Conservation (phyloP, 2,888 invertebrate genomes). For the Drosophila melanosoma region DNA sequence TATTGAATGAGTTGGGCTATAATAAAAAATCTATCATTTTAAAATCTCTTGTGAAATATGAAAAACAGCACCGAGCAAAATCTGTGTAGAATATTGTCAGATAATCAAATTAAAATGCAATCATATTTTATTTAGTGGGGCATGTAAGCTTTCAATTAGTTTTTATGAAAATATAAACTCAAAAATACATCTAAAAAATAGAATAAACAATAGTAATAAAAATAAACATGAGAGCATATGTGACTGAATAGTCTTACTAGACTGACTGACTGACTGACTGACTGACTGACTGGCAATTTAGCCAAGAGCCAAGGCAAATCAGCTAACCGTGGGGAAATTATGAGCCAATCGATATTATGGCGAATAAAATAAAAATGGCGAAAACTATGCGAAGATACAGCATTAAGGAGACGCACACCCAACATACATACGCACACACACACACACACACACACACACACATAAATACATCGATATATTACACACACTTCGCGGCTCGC, state of each 20-base stretch:
- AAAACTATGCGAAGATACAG: slow-evolving; percentile 47
- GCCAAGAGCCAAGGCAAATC: slow-evolving; percentile 41
- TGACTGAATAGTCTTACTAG: no score
- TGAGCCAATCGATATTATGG: slow-evolving; percentile 53
- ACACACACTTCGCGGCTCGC: slow-evolving; percentile 38
- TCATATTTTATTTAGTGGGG: neutral
- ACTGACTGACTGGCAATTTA: slow-evolving; percentile 40
- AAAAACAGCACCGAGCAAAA: neutral
- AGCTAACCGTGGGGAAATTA: slow-evolving; percentile 56
- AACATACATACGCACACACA: slow-evolving; percentile 29
- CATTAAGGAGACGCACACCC: slow-evolving; percentile 33
- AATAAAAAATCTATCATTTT: no score
- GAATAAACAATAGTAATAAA: neutral
- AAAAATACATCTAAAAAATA: neutral
- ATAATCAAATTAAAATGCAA: neutral
- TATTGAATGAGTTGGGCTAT: neutral
- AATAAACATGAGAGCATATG: neutral
- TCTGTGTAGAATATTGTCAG: neutral
- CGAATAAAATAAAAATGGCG: slow-evolving; percentile 16
- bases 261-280: slow-evolving; percentile 27
- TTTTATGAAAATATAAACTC: neutral
- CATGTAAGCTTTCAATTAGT: neutral
- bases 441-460: slow-evolving; percentile 13
- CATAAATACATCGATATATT: neutral
- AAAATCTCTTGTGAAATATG: neutral